Percentiles rank a stretch among this genome's conserved stretches.
phyloP scores from a whole-genome alignment of 2,797 vertebrate genomes.

The Benthosema pterotum region DNA sequence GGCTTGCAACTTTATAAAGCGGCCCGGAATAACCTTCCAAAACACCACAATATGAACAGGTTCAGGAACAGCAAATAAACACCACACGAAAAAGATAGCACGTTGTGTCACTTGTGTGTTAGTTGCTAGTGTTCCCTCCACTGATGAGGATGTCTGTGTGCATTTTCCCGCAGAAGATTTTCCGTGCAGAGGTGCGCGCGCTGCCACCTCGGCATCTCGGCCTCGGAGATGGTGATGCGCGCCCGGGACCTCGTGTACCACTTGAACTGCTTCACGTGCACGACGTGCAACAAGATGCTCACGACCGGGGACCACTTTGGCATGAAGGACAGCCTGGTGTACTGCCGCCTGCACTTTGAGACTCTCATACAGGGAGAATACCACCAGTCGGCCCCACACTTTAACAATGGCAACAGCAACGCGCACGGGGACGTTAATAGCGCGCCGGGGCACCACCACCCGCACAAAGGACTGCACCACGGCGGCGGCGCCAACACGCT shows the following conservation, averaged over 20 bases:
- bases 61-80: too few species aligned
- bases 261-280: constrained; percentile 98
- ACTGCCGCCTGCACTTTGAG: constrained; percentile 98
- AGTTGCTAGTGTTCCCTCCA: constrained; percentile 21
- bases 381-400: constrained; percentile 85
- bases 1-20: too few species aligned
- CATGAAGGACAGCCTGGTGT: constrained; percentile 99
- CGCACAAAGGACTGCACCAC: constrained; percentile 80
- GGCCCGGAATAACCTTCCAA: too few species aligned
- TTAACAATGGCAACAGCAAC: constrained; percentile 82
- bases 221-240: constrained; percentile 99
- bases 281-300: constrained; percentile 97
- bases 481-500: constrained; percentile 86
- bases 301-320: constrained; percentile 99
- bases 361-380: constrained; percentile 97
- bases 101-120: too few species aligned
- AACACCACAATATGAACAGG: too few species aligned
- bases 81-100: too few species aligned
- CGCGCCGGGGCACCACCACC: constrained; percentile 79
- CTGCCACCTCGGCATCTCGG: constrained; percentile 97
- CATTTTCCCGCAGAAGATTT: constrained; percentile 90
- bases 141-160: constrained; percentile 66
- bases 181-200: constrained; percentile 98
- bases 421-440: constrained; percentile 81
- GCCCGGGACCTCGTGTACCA: constrained; percentile 98